These are phyloP conservation scores for Hydrocynus forskahlii DNA, from an alignment of 2,797 vertebrate genomes.

Conservation along the genomic window DNA sequence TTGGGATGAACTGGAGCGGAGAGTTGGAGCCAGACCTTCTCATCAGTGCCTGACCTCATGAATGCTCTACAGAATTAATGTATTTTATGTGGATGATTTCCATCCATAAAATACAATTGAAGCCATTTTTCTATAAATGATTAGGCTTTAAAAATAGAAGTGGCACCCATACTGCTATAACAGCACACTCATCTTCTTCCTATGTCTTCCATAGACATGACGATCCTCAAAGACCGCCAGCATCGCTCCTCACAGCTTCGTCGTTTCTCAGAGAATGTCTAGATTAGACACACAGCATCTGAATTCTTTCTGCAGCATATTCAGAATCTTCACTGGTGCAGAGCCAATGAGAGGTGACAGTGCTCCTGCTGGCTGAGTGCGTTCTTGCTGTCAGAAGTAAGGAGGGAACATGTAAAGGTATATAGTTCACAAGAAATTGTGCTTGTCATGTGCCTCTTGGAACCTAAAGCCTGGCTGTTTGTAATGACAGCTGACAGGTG, in stretches of 20 bases:
- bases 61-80: too few species aligned
- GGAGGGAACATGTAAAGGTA: background rate
- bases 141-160: background rate
- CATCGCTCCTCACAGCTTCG: background rate
- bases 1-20: too few species aligned
- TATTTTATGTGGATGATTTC: background rate
- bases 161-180: background rate
- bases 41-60: too few species aligned
- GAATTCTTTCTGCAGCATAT: conserved; percentile 20
- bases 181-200: background rate
- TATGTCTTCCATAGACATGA: conserved; percentile 1
- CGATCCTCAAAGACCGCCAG: background rate
- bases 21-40: too few species aligned
- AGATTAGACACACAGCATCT: conserved; percentile 10
- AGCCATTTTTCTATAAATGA: background rate
- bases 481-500: conserved; percentile 19
- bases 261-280: background rate
- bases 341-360: conserved; percentile 11
- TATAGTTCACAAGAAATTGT: conserved; percentile 17
- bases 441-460: conserved; percentile 23
- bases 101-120: background rate
- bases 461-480: conserved; percentile 2
- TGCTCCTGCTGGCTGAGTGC: conserved; percentile 25
- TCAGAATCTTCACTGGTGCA: conserved; percentile 5
- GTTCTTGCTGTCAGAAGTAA: background rate